These are phyloP conservation scores for Platynereis dumerilii DNA, from an alignment of 2,888 invertebrate genomes.

Conservation along the genomic window DNA sequence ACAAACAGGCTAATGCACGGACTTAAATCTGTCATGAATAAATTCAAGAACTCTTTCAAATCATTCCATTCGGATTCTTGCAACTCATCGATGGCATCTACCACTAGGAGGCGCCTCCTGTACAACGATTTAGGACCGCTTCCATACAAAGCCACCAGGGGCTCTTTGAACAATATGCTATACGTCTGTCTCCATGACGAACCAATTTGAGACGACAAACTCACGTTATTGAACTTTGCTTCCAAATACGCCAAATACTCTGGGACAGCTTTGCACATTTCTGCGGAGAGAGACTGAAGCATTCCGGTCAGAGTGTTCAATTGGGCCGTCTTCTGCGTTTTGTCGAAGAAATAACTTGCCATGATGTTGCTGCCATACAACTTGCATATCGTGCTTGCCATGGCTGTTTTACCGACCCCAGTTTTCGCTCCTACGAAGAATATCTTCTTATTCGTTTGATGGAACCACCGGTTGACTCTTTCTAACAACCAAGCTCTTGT, in stretches of 20 bases:
- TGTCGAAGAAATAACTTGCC: conserved; percentile 29
- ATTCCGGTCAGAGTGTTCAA: conserved; percentile 23
- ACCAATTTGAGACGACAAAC: not conserved
- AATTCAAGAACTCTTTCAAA: conserved; percentile 19
- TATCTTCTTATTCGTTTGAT: conserved; percentile 21
- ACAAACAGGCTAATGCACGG: conserved; percentile 23
- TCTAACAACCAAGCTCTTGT: conserved; percentile 34
- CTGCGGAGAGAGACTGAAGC: conserved; percentile 28
- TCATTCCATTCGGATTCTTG: conserved; percentile 18
- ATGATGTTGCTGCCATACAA: conserved; percentile 24
- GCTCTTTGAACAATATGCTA: conserved; percentile 26
- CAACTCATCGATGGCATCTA: conserved; percentile 30
- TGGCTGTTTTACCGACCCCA: conserved; percentile 33
- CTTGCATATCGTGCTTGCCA: conserved; percentile 32
- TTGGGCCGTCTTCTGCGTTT: not conserved
- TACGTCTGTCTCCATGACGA: conserved; percentile 25
- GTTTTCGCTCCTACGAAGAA: conserved; percentile 24
- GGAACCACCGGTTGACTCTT: conserved; percentile 26
- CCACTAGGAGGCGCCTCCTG: conserved; percentile 23
- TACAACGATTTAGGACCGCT: not conserved
- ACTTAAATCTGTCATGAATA: conserved; percentile 22
- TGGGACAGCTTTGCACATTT: conserved; percentile 29
- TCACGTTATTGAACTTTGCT: conserved; percentile 16
- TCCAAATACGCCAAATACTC: conserved; percentile 31
- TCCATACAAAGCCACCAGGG: conserved; percentile 30